Conservation (phyloP, 2,797 vertebrate genomes). For the Psittacula derbiana region DNA sequence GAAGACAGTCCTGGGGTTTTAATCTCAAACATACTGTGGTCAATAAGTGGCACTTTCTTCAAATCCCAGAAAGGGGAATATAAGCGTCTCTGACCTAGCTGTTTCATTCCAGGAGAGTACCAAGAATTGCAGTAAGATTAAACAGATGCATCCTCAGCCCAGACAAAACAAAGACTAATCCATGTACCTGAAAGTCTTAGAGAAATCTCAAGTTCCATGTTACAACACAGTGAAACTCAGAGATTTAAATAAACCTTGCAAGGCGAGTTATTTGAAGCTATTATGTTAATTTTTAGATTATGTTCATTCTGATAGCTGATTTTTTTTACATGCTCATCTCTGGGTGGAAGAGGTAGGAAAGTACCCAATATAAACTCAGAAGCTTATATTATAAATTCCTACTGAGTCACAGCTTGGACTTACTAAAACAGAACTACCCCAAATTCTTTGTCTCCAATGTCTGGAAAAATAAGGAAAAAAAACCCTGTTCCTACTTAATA, state of each 20-base stretch:
- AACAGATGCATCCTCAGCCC: not conserved
- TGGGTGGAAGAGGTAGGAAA: not conserved
- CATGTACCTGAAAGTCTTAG: not conserved
- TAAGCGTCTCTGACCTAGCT: not conserved
- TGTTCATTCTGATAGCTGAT: not conserved
- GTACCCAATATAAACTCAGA: not conserved
- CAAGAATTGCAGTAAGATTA: not conserved
- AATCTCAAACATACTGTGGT: not conserved
- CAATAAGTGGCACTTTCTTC: not conserved
- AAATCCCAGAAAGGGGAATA: not conserved
- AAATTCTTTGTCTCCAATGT: not conserved
- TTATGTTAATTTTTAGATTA: not conserved
- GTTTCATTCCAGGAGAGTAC: not conserved
- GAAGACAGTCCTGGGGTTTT: not conserved
- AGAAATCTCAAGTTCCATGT: not conserved
- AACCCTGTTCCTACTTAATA: not conserved
- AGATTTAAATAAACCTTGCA: not conserved
- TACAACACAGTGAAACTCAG: not conserved
- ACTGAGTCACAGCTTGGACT: not conserved
- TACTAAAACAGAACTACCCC: not conserved
- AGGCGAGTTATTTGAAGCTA: not conserved
- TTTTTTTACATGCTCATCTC: not conserved
- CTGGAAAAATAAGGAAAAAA: not conserved
- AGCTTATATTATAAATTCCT: not conserved
- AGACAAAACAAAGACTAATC: not conserved